Base-by-base conservation (phyloP, 2,888 invertebrate genomes). In the Dynastes maya region DNA sequence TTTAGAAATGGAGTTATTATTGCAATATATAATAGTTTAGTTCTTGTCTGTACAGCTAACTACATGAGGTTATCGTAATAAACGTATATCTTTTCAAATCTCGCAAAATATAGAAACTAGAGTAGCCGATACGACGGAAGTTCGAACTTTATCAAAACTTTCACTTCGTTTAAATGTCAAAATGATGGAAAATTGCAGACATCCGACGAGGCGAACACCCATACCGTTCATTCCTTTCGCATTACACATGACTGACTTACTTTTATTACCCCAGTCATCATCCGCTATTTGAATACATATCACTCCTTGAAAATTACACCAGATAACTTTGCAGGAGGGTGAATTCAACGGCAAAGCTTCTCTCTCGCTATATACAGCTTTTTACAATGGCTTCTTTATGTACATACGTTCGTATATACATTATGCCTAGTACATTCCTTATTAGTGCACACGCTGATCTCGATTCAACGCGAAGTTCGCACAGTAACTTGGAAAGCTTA, bases 241-340 rank as follows among this genome's bases (percentile, higher is more conserved):
- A 61, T 61, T 72, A 72, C 40, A 72, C 72, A 72, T 72, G 72
- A 40, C 72, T 72, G 72, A 72, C 72, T 72, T 72, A 72, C 72
- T 72, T 72, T 61, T 72, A 72, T 61, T 61, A 68, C 68, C 51
- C 68, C 27, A 68, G 72, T 72, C 72, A 58, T 61, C 72, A 72
- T 72, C 37, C 61, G 72, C 58, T 72, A 72, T 72, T 61, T 72
- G 72, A 72, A 72, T 72, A 58, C 72, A 61, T 72, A 58, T 72
- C 58, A 22, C 61, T 72, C 58, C 58, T 72, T 72, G 11, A 22
- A 72, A 72, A 72, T 72, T 72, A 72, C 58, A 40, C 40, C 40
- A 40, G 58, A 72, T 45, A 58, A 68, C 72, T 40, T 61, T 53
- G 58, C 61, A 58, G 72, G 5, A 72, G 72, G 72, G 72, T 72